phyloP scores from a whole-genome alignment of 2,888 invertebrate species.

The Teleiodes luculella region DNA sequence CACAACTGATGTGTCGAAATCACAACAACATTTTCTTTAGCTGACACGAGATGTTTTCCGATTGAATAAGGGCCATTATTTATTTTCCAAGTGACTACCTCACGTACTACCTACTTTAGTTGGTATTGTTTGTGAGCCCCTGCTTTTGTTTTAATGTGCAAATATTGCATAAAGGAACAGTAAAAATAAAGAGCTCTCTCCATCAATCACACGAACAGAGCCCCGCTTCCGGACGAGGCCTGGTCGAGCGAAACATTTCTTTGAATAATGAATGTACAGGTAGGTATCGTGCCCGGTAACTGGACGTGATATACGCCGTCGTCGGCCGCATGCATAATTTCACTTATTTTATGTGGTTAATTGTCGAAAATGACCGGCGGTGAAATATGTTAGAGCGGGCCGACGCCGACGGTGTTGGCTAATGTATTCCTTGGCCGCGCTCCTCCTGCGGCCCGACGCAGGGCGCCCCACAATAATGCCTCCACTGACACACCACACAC shows the following conservation, averaged over 20 bases:
- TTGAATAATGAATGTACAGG: conserved; percentile 76
- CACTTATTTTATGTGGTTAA: conserved; percentile 79
- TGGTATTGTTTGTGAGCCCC: conserved; percentile 1
- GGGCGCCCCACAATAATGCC: conserved; percentile 12
- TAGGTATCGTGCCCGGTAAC: conserved; percentile 75
- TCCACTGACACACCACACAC: conserved; percentile 24
- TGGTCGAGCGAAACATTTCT: conserved; percentile 76
- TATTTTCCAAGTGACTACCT: conserved; percentile 6
- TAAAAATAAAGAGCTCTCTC: conserved; percentile 68
- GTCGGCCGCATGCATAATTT: conserved; percentile 78
- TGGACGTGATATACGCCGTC: conserved; percentile 79
- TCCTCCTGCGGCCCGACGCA: conserved; percentile 50
- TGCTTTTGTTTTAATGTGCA: conserved; percentile 26
- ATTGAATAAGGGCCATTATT: conserved; percentile 7
- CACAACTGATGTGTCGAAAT: background rate
- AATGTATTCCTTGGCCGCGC: conserved; percentile 70
- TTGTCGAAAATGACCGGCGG: conserved; percentile 78
- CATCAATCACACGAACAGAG: conserved; percentile 76
- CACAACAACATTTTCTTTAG: background rate
- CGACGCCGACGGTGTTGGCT: conserved; percentile 65
- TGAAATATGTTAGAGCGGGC: conserved; percentile 73
- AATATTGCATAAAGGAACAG: conserved; percentile 51
- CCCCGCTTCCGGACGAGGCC: conserved; percentile 68
- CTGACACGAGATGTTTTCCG: conserved; percentile 3
- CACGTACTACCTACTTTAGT: conserved; percentile 10